Conservation (phyloP, 2,888 invertebrate species). For the Ornithoptera priamus region DNA sequence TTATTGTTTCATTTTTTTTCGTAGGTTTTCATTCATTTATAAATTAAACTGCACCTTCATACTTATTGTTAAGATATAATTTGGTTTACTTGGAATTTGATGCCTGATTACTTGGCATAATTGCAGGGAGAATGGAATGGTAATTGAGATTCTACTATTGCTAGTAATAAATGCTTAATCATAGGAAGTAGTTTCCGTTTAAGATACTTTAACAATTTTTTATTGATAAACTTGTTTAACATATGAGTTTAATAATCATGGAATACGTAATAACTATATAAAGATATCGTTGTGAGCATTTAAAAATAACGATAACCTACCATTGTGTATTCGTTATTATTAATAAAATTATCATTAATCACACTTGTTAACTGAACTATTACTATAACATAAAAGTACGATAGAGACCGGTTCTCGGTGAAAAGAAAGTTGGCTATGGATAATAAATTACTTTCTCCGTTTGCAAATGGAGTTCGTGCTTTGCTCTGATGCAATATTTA, state of each 20-base stretch:
- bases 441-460: slow-evolving; percentile 66
- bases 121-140: slow-evolving; percentile 49
- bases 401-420: slow-evolving; percentile 57
- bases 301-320: too few species aligned
- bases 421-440: slow-evolving; percentile 65
- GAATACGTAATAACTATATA: too few species aligned
- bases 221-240: too few species aligned
- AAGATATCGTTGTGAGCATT: too few species aligned
- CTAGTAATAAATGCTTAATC: too few species aligned
- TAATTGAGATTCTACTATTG: slow-evolving; percentile 35
- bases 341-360: neutral
- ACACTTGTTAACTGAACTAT: slow-evolving; percentile 12
- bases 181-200: too few species aligned
- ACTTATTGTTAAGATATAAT: slow-evolving; percentile 45
- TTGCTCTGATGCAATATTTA: slow-evolving; percentile 27
- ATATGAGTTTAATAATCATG: too few species aligned
- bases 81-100: slow-evolving; percentile 40
- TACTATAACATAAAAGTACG: slow-evolving; percentile 42
- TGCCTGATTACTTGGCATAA: slow-evolving; percentile 45
- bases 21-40: slow-evolving; percentile 41
- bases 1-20: slow-evolving; percentile 56
- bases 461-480: slow-evolving; percentile 37
- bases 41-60: slow-evolving; percentile 44
- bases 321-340: too few species aligned
- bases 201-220: too few species aligned